Conservation (phyloP, 2,797 vertebrate species). For the Craterocephalus amniculus region DNA sequence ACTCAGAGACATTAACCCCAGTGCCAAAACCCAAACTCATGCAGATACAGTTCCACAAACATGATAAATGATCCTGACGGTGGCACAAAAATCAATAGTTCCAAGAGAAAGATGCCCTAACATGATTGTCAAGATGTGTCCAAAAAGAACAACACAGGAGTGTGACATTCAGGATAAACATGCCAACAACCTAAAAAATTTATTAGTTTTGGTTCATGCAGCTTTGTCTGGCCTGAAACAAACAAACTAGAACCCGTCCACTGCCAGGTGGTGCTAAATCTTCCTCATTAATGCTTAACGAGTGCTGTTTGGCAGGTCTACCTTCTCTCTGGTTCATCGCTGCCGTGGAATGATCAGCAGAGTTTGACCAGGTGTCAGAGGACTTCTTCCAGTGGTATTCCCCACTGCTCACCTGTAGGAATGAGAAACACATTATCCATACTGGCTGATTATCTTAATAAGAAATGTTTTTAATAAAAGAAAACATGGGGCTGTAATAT, state of each 20-base stretch:
- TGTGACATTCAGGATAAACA: not conserved
- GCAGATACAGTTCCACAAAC: not conserved
- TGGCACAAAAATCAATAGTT: no score
- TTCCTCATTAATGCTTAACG: not conserved
- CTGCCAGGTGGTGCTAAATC: not conserved
- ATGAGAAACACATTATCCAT: slow-evolving; percentile 12
- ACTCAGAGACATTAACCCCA: not conserved
- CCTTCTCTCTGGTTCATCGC: slow-evolving; percentile 87
- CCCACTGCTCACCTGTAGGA: slow-evolving; percentile 81
- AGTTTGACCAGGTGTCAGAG: slow-evolving; percentile 87
- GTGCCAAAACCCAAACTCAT: not conserved
- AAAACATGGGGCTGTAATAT: not conserved
- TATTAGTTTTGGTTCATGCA: no score
- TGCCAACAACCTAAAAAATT: not conserved
- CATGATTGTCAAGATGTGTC: not conserved
- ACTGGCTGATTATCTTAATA: not conserved
- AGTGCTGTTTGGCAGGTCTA: slow-evolving; percentile 61
- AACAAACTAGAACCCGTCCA: not conserved
- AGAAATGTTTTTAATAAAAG: not conserved
- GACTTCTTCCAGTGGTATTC: slow-evolving; percentile 86
- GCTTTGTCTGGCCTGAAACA: not conserved
- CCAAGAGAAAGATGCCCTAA: not conserved
- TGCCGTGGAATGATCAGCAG: slow-evolving; percentile 90
- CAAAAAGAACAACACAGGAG: not conserved
- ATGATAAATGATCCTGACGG: not conserved